Evolutionary conservation across 2,888 invertebrate species (phyloP).

Genomic region (Plagodis dolabraria): DNA sequence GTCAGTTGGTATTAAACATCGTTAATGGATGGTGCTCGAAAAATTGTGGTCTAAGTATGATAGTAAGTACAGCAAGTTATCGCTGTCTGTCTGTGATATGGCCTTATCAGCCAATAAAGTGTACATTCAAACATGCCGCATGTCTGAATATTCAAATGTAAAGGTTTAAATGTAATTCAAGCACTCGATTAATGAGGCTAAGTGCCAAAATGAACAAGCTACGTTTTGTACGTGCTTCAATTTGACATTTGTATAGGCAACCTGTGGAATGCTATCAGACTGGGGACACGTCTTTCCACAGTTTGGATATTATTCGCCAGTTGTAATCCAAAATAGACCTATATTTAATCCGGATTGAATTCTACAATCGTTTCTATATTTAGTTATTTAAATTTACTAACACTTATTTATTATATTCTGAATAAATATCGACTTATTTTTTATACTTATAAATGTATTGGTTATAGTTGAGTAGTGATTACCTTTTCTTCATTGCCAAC

Average conservation of each 20-base stretch:
- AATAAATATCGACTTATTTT: too few species aligned
- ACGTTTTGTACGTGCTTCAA: constrained; percentile 2
- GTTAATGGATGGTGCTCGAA: background rate
- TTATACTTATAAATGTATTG: too few species aligned
- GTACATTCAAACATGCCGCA: background rate
- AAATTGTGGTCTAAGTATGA: background rate
- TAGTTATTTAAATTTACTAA: too few species aligned
- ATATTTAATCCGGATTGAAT: too few species aligned
- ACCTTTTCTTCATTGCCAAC: too few species aligned
- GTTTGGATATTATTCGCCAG: background rate
- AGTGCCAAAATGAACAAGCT: background rate
- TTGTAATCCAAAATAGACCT: too few species aligned
- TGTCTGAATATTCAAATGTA: background rate
- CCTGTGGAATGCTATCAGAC: background rate
- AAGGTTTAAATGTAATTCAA: background rate
- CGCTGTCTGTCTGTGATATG: constrained; percentile 28
- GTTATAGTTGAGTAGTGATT: too few species aligned
- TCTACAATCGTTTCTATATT: too few species aligned
- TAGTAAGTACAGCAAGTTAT: constrained; percentile 50
- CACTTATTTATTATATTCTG: too few species aligned
- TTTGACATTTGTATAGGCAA: background rate
- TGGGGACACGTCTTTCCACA: background rate
- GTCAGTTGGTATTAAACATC: too few species aligned
- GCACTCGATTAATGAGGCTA: background rate
- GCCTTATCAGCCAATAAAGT: too few species aligned